phyloP scores from a whole-genome alignment of 2,888 invertebrate genomes.

The Tachystola acroxantha region DNA sequence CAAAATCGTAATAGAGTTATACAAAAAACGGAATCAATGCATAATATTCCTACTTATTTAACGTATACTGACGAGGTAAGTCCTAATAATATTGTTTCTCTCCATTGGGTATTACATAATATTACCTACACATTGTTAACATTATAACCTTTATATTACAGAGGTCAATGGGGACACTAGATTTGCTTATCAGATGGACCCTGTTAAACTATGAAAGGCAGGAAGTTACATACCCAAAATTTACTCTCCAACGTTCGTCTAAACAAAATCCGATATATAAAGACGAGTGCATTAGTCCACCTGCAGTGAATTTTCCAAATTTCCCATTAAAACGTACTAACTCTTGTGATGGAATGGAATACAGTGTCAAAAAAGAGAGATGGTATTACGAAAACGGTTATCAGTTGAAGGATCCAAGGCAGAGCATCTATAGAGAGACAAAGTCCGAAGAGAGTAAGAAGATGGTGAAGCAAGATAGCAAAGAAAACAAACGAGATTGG shows the following conservation, averaged over 20 bases:
- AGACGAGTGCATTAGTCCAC: slow-evolving; percentile 38
- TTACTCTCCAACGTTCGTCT: slow-evolving; percentile 24
- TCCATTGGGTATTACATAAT: neutral
- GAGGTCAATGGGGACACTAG: slow-evolving; percentile 81
- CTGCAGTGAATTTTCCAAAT: slow-evolving; percentile 39
- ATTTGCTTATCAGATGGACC: slow-evolving; percentile 62
- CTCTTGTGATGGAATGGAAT: slow-evolving; percentile 56
- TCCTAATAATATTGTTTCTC: neutral
- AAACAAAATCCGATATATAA: slow-evolving; percentile 13
- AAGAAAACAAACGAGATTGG: slow-evolving; percentile 66
- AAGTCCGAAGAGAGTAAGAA: slow-evolving; percentile 56
- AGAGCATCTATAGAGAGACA: slow-evolving; percentile 36
- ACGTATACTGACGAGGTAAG: slow-evolving; percentile 82
- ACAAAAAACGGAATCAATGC: slow-evolving; percentile 78
- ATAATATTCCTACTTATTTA: slow-evolving; percentile 86
- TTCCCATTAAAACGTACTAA: slow-evolving; percentile 44
- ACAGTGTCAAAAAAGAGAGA: slow-evolving; percentile 31
- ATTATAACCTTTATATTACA: slow-evolving; percentile 38
- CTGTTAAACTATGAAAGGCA: slow-evolving; percentile 39
- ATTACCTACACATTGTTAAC: neutral
- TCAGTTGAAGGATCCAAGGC: slow-evolving; percentile 40
- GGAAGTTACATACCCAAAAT: slow-evolving; percentile 42
- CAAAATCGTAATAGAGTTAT: slow-evolving; percentile 33
- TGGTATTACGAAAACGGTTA: slow-evolving; percentile 33
- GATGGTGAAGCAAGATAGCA: slow-evolving; percentile 54